Base-by-base conservation (phyloP, 2,888 invertebrate species). In the Nowickia ferox region DNA sequence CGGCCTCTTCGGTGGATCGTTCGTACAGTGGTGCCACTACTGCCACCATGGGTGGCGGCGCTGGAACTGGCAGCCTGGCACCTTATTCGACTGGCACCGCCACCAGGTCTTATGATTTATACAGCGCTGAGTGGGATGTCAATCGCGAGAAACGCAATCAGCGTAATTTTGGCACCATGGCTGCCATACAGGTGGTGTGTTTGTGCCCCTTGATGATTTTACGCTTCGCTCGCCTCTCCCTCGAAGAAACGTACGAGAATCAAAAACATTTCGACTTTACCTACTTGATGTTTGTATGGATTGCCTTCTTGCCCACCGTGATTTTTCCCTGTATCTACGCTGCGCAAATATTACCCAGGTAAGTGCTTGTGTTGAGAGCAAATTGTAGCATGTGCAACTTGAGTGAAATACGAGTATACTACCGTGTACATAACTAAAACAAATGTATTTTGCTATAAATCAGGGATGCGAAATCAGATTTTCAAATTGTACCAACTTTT, bases 191-290 rank as follows among this genome's bases (percentile, higher is more conserved):
- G 90, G 95, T 95, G 19, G 93, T 95, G 77, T 96, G 95, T 88
- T 92, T 96, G 88, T 95, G 95, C 88, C 96, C 96, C 0, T 90
- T 96, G 87, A 95, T 95, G 94, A 92, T 94, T 59, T 91, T 95
- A 89, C 93, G 94, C 86, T 92, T 96, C 61, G 95, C 95, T 0
- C 94, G 95, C 68, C 94, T 95, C 88, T 94, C 95, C 57, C 93
- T 96, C 65, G 93, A 94, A 75, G 96, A 96, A 90, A 96, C 95
- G 0, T 95, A 96, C 89, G 95, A 95, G 85, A 96, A 96, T 90
- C 94, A 94, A 65, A 94, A 94, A 51, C 95, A 95, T 89, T 95
- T 96, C 87, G 96, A 96, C 89, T 94, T 96, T 71, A 95, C 95
- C 2, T 96, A 95, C 90, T 93, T 95, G 65, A 94, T 95, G 90